A percentile compares a stretch with the other conserved stretches of the same genome.
Evolutionary conservation across 2,113 vertebrate species (phyloP).

Genomic region (Rhynchomys soricoides): DNA sequence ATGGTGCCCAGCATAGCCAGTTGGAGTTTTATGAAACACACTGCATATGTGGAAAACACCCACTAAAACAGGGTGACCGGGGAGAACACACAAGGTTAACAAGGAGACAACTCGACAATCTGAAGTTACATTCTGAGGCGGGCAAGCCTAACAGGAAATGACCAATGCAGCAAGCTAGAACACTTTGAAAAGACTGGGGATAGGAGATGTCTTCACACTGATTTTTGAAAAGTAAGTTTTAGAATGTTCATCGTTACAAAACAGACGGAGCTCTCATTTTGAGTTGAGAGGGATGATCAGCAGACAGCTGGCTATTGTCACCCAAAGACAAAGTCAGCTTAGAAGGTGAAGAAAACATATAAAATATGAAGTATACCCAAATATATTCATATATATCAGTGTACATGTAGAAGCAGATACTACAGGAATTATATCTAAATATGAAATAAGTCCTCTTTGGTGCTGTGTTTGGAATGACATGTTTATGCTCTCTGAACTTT

Average conservation of each 20-base stretch:
- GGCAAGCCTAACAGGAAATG: background rate
- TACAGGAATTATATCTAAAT: constrained; percentile 15
- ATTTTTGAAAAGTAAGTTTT: constrained; percentile 20
- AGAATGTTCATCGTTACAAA: constrained; percentile 10
- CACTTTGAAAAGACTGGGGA: background rate
- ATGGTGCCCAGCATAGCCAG: accelerated
- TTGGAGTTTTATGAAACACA: background rate
- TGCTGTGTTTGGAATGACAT: background rate
- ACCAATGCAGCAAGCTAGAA: background rate
- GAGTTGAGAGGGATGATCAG: constrained; percentile 36
- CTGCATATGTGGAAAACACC: background rate
- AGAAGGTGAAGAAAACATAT: background rate
- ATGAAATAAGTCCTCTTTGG: background rate
- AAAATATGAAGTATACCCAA: background rate
- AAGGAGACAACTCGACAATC: background rate
- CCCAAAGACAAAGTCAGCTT: constrained; percentile 49
- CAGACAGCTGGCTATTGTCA: background rate
- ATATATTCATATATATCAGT: background rate
- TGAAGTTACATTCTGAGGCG: background rate
- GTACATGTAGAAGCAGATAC: background rate
- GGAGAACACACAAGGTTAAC: background rate
- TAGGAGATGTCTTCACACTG: background rate
- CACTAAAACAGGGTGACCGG: background rate
- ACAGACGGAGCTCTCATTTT: background rate
- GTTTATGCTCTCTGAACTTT: background rate